A percentile compares a stretch with the other conserved stretches of the same genome.
Evolutionary conservation across 2,888 invertebrate genomes (phyloP).

Genomic region (Drosophila fungiperda): DNA sequence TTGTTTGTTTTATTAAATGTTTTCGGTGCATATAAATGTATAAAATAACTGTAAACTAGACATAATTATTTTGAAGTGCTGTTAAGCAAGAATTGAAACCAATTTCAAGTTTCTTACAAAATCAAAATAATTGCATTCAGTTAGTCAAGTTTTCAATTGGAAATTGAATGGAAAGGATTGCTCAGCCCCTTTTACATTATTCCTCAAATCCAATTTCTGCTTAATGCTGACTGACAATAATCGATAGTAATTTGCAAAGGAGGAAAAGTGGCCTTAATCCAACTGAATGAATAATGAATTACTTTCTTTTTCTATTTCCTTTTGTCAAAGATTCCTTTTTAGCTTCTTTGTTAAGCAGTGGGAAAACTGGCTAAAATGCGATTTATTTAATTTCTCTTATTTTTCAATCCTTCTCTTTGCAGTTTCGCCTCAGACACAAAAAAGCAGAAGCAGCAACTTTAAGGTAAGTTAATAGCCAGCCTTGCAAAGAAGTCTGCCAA

Average conservation of each 20-base stretch:
- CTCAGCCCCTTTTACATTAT: neutral
- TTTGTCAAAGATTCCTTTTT: conserved; percentile 4
- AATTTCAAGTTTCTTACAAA: neutral
- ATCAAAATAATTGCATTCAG: neutral
- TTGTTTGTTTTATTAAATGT: too few relatives aligned
- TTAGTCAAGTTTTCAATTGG: neutral
- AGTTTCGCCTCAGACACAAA: conserved; percentile 14
- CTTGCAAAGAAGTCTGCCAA: conserved; percentile 7
- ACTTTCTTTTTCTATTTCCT: neutral
- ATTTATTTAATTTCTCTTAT: conserved; percentile 16
- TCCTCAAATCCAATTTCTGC: too few relatives aligned
- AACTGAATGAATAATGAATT: neutral
- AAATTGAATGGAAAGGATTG: neutral
- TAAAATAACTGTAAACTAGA: too few relatives aligned
- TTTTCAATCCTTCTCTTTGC: conserved; percentile 10
- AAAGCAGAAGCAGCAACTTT: conserved; percentile 22
- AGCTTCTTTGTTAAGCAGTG: neutral
- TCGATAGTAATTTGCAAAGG: neutral
- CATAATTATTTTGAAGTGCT: too few relatives aligned
- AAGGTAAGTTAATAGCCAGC: conserved; percentile 51
- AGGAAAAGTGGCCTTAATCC: neutral
- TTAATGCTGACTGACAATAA: neutral
- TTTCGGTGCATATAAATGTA: too few relatives aligned
- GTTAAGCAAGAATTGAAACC: too few relatives aligned
- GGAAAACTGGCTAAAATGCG: neutral